phyloP scores from a whole-genome alignment of 2,888 invertebrate genomes.

The Scaptomyza parva region DNA sequence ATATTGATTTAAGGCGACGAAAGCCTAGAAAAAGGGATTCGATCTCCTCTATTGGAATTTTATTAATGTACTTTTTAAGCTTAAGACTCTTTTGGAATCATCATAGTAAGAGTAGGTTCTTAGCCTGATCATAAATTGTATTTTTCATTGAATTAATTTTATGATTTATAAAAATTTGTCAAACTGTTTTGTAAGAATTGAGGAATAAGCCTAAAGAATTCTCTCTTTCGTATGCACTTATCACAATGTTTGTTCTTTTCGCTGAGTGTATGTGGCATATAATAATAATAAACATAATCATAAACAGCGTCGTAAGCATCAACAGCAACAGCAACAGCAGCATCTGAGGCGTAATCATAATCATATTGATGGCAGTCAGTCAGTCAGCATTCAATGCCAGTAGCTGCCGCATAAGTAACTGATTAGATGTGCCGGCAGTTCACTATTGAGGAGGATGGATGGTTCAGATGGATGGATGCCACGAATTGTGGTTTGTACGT shows the following conservation, averaged over 20 bases:
- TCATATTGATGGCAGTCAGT: constrained; percentile 37
- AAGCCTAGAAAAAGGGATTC: too few species aligned
- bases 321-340: constrained; percentile 26
- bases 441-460: constrained; percentile 60
- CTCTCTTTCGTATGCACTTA: neutral
- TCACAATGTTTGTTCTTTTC: neutral
- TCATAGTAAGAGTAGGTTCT: too few species aligned
- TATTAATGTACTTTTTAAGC: too few species aligned
- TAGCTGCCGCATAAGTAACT: constrained; percentile 62
- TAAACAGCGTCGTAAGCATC: constrained; percentile 30
- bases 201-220: neutral
- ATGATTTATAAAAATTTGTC: too few species aligned
- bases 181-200: too few species aligned
- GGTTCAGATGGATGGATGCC: constrained; percentile 79
- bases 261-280: constrained; percentile 6
- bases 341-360: constrained; percentile 55
- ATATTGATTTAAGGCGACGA: too few species aligned
- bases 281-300: constrained; percentile 32
- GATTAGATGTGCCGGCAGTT: constrained; percentile 42
- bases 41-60: too few species aligned
- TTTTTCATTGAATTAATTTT: too few species aligned
- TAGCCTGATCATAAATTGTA: too few species aligned
- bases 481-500: constrained; percentile 84
- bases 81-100: too few species aligned
- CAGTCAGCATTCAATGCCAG: constrained; percentile 20